Evolutionary conservation across 2,797 vertebrate genomes (phyloP).

Genomic region (Philypnodon macrostomus): DNA sequence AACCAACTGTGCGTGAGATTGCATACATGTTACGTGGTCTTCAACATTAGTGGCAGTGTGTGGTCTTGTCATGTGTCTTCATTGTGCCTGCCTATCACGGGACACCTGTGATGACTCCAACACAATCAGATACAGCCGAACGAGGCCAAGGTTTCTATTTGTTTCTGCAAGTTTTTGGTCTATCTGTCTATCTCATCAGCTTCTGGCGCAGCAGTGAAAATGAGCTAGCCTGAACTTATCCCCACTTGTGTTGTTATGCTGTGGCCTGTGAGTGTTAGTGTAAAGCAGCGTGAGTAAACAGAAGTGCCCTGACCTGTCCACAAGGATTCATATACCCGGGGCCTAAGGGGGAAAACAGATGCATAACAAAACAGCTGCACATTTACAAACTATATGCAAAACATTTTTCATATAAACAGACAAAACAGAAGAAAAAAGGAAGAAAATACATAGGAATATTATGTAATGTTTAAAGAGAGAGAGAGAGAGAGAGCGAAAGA

Average conservation of each 20-base stretch:
- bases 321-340: conserved; percentile 57
- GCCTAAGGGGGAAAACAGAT: conserved; percentile 39
- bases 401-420: conserved; percentile 23
- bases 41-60: conserved; percentile 43
- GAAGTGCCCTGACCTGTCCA: conserved; percentile 46
- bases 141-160: conserved; percentile 21
- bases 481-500: too few species aligned
- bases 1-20: conserved; percentile 50
- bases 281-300: conserved; percentile 59
- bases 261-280: conserved; percentile 47
- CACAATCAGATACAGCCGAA: conserved; percentile 28
- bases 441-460: too few species aligned
- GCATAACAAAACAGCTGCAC: conserved; percentile 19
- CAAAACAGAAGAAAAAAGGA: conserved; percentile 11
- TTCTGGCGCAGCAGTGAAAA: conserved; percentile 32
- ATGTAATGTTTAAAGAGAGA: too few species aligned
- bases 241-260: conserved; percentile 38
- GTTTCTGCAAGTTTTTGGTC: conserved; percentile 14
- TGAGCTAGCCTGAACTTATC: conserved; percentile 40
- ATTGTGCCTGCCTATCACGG: conserved; percentile 37
- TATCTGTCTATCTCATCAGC: conserved; percentile 56
- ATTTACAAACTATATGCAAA: conserved; percentile 26
- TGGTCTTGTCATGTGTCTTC: conserved; percentile 49
- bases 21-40: conserved; percentile 34
- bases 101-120: conserved; percentile 48